Conservation (phyloP, 1,140 invertebrate species). For the Rhopalosiphum maidis region DNA sequence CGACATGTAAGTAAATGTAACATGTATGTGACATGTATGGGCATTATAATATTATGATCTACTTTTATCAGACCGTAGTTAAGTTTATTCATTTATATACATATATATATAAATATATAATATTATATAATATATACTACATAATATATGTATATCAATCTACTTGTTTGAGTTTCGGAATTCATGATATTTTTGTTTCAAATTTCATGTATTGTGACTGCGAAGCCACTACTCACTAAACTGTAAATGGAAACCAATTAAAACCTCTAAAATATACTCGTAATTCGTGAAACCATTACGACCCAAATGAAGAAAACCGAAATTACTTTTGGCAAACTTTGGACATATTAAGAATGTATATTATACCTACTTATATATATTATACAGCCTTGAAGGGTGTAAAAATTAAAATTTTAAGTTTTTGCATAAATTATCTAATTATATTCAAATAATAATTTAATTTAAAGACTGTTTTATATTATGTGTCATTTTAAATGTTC, state of each 20-base stretch:
- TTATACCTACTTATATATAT: neutral
- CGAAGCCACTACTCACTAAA: neutral
- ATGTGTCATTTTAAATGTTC: neutral
- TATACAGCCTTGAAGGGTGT: neutral
- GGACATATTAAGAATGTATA: neutral
- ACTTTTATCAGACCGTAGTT: neutral
- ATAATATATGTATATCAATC: neutral
- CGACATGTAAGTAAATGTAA: neutral
- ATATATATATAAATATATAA: no score
- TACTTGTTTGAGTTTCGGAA: neutral
- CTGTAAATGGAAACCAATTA: neutral
- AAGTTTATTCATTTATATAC: neutral
- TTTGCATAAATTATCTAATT: neutral
- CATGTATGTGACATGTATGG: neutral
- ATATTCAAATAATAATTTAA: neutral
- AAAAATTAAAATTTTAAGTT: neutral
- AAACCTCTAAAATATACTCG: neutral
- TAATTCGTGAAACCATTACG: neutral
- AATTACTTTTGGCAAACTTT: neutral
- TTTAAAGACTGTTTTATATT: neutral
- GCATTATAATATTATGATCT: neutral
- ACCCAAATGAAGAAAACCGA: neutral
- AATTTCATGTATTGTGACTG: neutral
- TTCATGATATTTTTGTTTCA: neutral
- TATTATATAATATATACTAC: no score